These are phyloP conservation scores for Leptinotarsa peninsularis DNA, from an alignment of 2,888 invertebrate genomes.

Conservation along the genomic window DNA sequence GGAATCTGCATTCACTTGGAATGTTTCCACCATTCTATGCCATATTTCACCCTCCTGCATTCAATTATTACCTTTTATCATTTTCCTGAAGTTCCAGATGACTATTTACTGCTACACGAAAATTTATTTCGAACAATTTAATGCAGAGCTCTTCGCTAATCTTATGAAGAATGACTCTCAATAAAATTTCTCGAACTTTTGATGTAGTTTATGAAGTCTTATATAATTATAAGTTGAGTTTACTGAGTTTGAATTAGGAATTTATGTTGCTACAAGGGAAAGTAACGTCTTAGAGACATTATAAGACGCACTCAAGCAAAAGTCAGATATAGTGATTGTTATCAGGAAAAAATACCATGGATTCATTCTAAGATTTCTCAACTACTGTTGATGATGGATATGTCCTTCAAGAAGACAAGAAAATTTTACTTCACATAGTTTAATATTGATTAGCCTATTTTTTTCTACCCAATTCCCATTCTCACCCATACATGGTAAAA, in stretches of 20 bases:
- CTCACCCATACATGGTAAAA: too few relatives aligned
- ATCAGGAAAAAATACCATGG: too few relatives aligned
- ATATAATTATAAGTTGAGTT: not conserved
- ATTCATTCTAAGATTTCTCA: too few relatives aligned
- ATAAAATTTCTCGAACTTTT: conserved; percentile 5
- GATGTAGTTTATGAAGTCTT: conserved; percentile 10
- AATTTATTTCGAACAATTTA: not conserved
- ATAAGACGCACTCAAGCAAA: too few relatives aligned
- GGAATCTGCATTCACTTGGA: too few relatives aligned
- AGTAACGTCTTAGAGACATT: not conserved
- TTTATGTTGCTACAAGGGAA: not conserved
- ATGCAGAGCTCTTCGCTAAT: not conserved
- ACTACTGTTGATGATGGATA: too few relatives aligned
- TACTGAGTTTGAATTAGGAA: not conserved
- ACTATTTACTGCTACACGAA: not conserved
- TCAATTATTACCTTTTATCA: not conserved
- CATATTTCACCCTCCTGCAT: not conserved
- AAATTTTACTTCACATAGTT: too few relatives aligned
- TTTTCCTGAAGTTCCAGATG: not conserved
- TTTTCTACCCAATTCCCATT: too few relatives aligned
- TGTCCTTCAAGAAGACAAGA: too few relatives aligned
- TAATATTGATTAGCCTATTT: too few relatives aligned
- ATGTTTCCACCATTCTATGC: not conserved
- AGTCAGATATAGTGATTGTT: too few relatives aligned
- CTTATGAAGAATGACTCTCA: conserved; percentile 2